phyloP scores from a whole-genome alignment of 2,797 vertebrate species.

The Eptatretus atami region DNA sequence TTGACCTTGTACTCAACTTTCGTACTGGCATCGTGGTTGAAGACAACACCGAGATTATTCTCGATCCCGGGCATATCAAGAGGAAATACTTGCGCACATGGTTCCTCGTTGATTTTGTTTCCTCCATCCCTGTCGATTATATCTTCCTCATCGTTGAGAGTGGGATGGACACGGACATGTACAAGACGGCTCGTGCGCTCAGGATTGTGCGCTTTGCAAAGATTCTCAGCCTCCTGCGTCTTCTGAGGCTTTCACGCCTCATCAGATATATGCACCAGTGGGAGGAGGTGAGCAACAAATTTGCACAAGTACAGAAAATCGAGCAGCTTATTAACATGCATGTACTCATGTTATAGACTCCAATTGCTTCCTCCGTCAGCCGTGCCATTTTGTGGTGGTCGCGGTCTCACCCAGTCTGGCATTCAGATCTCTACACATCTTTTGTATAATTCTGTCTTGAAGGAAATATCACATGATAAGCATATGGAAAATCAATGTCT shows the following conservation, averaged over 20 bases:
- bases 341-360: no score
- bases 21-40: conserved; percentile 91
- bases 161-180: conserved; percentile 87
- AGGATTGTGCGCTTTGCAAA: conserved; percentile 92
- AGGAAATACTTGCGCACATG: conserved; percentile 90
- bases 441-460: no score
- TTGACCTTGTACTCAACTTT: conserved; percentile 95
- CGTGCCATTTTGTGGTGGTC: no score
- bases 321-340: no score
- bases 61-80: conserved; percentile 83
- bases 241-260: conserved; percentile 64
- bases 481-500: no score
- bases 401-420: no score
- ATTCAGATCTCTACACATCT: no score
- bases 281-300: conserved; percentile 44
- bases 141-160: conserved; percentile 97
- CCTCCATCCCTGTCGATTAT: conserved; percentile 95
- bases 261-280: conserved; percentile 97
- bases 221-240: conserved; percentile 74
- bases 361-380: no score
- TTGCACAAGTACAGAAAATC: no score
- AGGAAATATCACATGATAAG: no score
- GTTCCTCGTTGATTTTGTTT: conserved; percentile 97
- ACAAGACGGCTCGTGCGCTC: conserved; percentile 81
- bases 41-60: conserved; percentile 92